Evolutionary conservation across 2,888 invertebrate genomes (phyloP).

Genomic region (Scrobipalpa atriplicella): DNA sequence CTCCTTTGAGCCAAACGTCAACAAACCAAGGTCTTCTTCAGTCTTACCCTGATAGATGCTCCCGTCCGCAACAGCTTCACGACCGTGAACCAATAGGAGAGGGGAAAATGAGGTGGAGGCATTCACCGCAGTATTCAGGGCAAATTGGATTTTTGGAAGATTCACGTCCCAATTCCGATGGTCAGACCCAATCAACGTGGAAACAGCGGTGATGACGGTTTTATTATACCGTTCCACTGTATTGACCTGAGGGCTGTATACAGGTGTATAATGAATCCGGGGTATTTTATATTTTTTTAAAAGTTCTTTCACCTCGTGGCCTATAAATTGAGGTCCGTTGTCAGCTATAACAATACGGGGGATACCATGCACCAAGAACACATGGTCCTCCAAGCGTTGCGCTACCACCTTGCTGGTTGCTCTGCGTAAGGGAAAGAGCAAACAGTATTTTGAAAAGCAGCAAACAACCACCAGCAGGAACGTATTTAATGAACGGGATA

Average conservation of each 20-base stretch:
- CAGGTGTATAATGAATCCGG: not conserved
- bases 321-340: not conserved
- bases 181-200: not conserved
- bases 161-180: not conserved
- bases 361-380: not conserved
- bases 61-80: not conserved
- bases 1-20: too few species aligned
- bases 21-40: too few species aligned
- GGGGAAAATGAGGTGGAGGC: not conserved
- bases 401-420: not conserved
- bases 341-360: not conserved
- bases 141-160: not conserved
- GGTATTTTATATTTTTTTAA: not conserved
- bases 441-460: constrained; percentile 2
- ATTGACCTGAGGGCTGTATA: not conserved
- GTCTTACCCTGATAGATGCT: too few species aligned
- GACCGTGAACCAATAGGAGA: not conserved
- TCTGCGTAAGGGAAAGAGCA: not conserved
- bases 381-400: not conserved
- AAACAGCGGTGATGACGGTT: not conserved
- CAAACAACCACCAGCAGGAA: not conserved
- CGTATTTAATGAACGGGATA: too few species aligned
- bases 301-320: not conserved
- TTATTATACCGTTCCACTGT: not conserved
- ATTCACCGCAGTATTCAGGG: not conserved